phyloP scores from a whole-genome alignment of 2,888 invertebrate genomes.

The Galerucella calmariensis region DNA sequence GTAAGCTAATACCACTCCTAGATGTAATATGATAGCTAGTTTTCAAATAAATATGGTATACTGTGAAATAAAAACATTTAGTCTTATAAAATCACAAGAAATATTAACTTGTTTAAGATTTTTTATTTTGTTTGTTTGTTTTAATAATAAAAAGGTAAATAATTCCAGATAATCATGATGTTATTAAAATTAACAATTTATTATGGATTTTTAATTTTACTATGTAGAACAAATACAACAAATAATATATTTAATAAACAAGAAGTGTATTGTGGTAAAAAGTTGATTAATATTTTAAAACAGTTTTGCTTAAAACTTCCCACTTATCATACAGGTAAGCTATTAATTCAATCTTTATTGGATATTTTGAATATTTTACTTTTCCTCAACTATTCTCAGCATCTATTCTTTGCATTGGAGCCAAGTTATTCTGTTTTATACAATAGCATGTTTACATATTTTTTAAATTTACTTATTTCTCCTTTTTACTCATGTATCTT shows the following conservation, averaged over 20 bases:
- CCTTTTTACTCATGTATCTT: no score
- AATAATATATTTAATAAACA: constrained; percentile 19
- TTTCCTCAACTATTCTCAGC: no score
- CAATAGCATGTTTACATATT: no score
- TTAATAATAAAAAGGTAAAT: background rate
- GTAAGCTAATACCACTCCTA: constrained; percentile 28
- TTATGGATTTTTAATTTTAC: constrained; percentile 15
- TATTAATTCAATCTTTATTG: background rate
- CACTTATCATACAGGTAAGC: constrained; percentile 24
- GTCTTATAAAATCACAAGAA: background rate
- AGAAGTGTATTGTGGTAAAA: constrained; percentile 30
- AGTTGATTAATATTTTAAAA: constrained; percentile 27
- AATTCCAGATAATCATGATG: background rate
- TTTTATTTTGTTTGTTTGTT: background rate
- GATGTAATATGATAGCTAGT: constrained; percentile 33
- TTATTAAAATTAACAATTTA: background rate
- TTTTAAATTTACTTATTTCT: no score
- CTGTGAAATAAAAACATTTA: constrained; percentile 18
- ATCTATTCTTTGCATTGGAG: no score
- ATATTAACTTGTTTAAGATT: background rate
- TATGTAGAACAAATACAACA: constrained; percentile 5
- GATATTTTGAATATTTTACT: background rate
- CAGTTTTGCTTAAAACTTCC: constrained; percentile 34
- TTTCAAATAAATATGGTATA: constrained; percentile 30
- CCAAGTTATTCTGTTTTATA: no score